These are phyloP conservation scores for Plutomurus gul DNA, from an alignment of 1,140 invertebrate species.

Conservation along the genomic window DNA sequence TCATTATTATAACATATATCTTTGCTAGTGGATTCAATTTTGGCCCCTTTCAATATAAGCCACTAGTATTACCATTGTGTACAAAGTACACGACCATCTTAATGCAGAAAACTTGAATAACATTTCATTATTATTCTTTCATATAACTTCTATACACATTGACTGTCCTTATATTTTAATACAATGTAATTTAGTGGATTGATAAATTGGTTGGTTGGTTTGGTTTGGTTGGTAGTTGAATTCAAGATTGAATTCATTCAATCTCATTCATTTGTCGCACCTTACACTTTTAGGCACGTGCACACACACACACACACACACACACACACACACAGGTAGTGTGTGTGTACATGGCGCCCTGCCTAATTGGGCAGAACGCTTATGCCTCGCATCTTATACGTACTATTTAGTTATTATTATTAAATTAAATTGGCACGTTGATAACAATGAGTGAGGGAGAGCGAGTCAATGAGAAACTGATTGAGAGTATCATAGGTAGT, in stretches of 20 bases:
- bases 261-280: slow-evolving; percentile 11
- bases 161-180: neutral
- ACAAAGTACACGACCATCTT: too few species aligned
- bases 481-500: neutral
- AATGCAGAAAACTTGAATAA: too few species aligned
- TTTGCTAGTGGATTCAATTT: too few species aligned
- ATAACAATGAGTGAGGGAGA: neutral
- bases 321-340: too few species aligned
- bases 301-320: too few species aligned
- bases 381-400: too few species aligned
- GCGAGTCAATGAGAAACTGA: neutral
- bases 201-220: neutral
- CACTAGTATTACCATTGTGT: too few species aligned
- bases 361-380: slow-evolving; percentile 4
- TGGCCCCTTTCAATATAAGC: too few species aligned
- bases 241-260: neutral
- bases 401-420: slow-evolving; percentile 5
- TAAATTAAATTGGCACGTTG: slow-evolving; percentile 22
- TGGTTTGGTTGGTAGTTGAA: neutral
- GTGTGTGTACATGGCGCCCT: neutral
- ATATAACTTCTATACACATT: neutral
- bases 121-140: neutral
- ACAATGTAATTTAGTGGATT: neutral
- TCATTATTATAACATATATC: too few species aligned
- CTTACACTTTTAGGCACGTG: too few species aligned